Base-by-base conservation (phyloP, 2,888 invertebrate species). In the Lampropteryx suffumata region DNA sequence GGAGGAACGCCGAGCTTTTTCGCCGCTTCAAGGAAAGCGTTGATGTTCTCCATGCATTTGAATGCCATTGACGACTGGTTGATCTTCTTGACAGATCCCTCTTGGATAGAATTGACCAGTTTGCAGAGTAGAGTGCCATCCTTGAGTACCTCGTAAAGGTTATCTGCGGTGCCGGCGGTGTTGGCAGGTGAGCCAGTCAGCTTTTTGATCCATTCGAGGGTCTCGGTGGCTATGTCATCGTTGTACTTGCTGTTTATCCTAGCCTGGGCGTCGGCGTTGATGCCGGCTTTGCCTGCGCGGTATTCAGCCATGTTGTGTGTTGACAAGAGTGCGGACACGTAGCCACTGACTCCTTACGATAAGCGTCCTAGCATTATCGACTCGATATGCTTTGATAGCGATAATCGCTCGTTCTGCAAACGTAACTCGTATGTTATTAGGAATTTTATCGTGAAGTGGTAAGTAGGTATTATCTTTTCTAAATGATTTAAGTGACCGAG, bases 1-100 rank as follows among this genome's bases (percentile, higher is more conserved):
- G 96, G 93, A 0, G 97, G 96, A 13, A 99, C 98, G 37, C 99
- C 99, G 58, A 98, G 90, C 58, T 92, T 93, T 78, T 94, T 94
- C 43, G 95, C 97, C 11, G 95, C 95, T 62, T 95, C 95, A 57
- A 98, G 88, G 86, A 99, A 98, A 30, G 95, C 95, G 83, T 98
- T 97, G 68, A 99, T 99, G 80, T 99, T 99, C 84, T 99, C 99
- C 99, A 99, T 99, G 87, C 98, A 98, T 81, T 98, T 98, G 88
- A 99, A 99, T 41, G 97, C 98, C 94, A 97, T 95, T 64, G 94
- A 92, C 39, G 95, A 94, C 68, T 94, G 93, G 84, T 99, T 98
- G 73, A 99, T 92, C 90, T 98, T 98, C 90, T 97, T 98, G 42
- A 99, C 95, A 6, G 95, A 93, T 1, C 96, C 97, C 11, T 96